A percentile compares a stretch with the other conserved stretches of the same genome.
Conservation (phyloP, 1,140 invertebrate species). For the Nautilus pompilius region DNA sequence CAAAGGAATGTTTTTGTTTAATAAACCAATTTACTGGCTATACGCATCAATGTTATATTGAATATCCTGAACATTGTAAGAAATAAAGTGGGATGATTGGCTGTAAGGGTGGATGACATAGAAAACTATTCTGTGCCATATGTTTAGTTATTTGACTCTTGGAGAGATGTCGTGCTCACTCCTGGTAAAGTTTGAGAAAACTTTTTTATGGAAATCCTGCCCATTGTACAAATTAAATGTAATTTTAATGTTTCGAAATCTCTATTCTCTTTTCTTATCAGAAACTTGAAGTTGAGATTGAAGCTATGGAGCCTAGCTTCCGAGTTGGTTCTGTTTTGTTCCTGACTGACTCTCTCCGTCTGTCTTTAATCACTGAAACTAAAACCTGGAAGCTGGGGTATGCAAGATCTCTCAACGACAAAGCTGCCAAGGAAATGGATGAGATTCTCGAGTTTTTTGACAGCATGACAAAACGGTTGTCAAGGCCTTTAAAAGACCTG, state of each 20-base stretch:
- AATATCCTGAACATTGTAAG: too few relatives aligned
- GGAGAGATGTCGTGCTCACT: too few relatives aligned
- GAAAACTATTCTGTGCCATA: too few relatives aligned
- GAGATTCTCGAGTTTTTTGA: slow-evolving; percentile 52
- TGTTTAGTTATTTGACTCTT: too few relatives aligned
- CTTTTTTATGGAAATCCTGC: too few relatives aligned
- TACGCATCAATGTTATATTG: too few relatives aligned
- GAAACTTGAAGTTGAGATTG: slow-evolving; percentile 50
- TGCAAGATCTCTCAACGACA: slow-evolving; percentile 89
- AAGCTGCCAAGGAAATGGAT: slow-evolving; percentile 91
- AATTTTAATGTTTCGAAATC: not conserved
- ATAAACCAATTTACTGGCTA: too few relatives aligned
- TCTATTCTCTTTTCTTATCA: slow-evolving; percentile 17
- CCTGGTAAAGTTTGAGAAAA: too few relatives aligned
- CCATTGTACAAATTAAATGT: too few relatives aligned
- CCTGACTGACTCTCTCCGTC: slow-evolving; percentile 76
- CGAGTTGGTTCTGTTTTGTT: slow-evolving; percentile 53
- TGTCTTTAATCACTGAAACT: slow-evolving; percentile 79
- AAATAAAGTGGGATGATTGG: too few relatives aligned
- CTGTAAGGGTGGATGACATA: too few relatives aligned
- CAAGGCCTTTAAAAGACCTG: slow-evolving; percentile 80
- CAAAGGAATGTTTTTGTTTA: too few relatives aligned
- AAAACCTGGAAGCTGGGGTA: slow-evolving; percentile 78
- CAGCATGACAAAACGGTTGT: slow-evolving; percentile 49
- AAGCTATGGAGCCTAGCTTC: slow-evolving; percentile 48